phyloP scores from a whole-genome alignment of 2,888 invertebrate species.

The Cremastinae sp. region DNA sequence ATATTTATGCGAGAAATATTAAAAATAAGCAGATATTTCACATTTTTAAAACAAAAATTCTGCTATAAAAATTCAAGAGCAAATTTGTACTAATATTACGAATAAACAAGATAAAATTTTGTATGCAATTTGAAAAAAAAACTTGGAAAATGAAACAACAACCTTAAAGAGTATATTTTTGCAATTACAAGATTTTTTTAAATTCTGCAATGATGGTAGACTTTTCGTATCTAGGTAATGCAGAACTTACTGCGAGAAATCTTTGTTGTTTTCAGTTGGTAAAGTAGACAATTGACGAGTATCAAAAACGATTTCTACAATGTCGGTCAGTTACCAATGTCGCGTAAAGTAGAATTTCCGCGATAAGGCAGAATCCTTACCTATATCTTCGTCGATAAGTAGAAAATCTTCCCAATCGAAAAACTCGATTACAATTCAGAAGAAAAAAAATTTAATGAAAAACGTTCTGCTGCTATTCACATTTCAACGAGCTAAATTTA shows the following conservation, averaged over 20 bases:
- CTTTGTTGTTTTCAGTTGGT: constrained; percentile 28
- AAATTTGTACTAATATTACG: no score
- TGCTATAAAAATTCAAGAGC: no score
- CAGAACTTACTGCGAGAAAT: neutral
- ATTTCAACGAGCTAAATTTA: no score
- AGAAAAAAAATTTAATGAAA: no score
- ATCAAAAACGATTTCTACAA: constrained; percentile 3
- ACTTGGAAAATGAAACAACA: no score
- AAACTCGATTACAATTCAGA: neutral
- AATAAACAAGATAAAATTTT: no score
- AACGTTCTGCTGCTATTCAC: no score
- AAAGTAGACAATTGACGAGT: constrained; percentile 42
- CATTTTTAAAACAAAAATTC: no score
- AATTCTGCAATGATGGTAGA: constrained; percentile 53
- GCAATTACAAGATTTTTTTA: neutral
- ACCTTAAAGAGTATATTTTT: no score
- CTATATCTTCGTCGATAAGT: neutral
- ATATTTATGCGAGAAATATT: no score
- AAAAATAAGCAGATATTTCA: no score
- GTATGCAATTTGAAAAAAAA: no score
- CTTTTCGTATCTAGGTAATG: constrained; percentile 23
- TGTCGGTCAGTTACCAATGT: constrained; percentile 14
- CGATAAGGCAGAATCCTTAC: constrained; percentile 26
- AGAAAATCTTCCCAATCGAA: neutral
- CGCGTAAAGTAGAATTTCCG: constrained; percentile 12